These are phyloP conservation scores for Petrocephalus zakoni DNA, from an alignment of 2,113 vertebrate species.

Conservation along the genomic window DNA sequence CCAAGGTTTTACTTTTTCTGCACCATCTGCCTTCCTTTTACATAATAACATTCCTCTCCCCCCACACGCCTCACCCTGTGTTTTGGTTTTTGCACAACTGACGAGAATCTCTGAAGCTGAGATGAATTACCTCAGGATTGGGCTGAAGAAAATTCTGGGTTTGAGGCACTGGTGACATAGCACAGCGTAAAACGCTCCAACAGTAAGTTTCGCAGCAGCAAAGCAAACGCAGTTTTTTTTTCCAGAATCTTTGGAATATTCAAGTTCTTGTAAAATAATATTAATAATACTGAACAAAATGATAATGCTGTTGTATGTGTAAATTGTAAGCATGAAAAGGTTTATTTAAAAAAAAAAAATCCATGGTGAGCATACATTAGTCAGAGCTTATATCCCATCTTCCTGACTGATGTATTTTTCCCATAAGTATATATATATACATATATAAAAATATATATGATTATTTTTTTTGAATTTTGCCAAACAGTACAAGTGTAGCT, in stretches of 20 bases:
- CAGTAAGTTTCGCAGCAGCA: conserved; percentile 13
- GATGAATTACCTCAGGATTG: conserved; percentile 66
- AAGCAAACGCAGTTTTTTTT: conserved; percentile 25
- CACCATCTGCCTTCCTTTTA: conserved; percentile 34
- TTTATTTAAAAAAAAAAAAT: conserved; percentile 59
- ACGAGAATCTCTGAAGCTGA: conserved; percentile 41
- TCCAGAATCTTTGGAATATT: conserved; percentile 13
- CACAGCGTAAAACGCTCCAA: conserved; percentile 22
- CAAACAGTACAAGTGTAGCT: conserved; percentile 18
- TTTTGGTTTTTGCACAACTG: conserved; percentile 56
- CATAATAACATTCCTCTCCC: not conserved
- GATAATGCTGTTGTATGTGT: conserved; percentile 58
- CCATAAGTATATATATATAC: conserved; percentile 37
- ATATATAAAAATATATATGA: conserved; percentile 24
- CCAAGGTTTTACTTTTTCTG: conserved; percentile 30
- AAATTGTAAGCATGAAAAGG: conserved; percentile 71
- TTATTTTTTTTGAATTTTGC: conserved; percentile 26
- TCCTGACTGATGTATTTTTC: conserved; percentile 19
- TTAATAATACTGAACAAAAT: conserved; percentile 40
- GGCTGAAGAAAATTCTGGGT: conserved; percentile 42
- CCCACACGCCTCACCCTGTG: not conserved
- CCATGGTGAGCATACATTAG: conserved; percentile 61
- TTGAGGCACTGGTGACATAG: conserved; percentile 20
- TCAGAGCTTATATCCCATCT: conserved; percentile 51
- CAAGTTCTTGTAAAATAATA: conserved; percentile 40